Evolutionary conservation across 2,797 vertebrate genomes (phyloP).

Genomic region (Natrix natrix): DNA sequence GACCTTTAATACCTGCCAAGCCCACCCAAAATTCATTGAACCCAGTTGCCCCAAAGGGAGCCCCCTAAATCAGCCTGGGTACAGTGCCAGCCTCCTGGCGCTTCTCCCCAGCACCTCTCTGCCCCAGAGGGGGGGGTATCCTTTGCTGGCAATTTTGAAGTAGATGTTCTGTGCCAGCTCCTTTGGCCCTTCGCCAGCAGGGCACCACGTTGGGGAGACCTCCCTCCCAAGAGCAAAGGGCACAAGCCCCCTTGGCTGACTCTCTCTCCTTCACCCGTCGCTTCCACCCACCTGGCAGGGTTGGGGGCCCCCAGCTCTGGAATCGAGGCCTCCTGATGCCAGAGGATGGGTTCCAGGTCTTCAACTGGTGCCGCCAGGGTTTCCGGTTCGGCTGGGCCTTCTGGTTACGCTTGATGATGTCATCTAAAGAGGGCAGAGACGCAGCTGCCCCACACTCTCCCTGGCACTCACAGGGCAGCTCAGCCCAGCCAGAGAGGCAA

Average conservation of each 20-base stretch:
- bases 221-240: too few species aligned
- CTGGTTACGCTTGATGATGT: conserved; percentile 74
- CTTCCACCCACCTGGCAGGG: conserved; percentile 66
- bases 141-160: not conserved
- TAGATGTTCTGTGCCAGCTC: not conserved
- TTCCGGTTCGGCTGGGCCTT: conserved; percentile 45
- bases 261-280: not conserved
- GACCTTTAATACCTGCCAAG: not conserved
- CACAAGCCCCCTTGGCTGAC: not conserved
- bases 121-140: not conserved
- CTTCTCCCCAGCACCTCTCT: not conserved
- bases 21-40: not conserved
- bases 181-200: not conserved
- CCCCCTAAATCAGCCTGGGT: not conserved
- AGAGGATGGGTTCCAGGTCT: conserved; percentile 41
- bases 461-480: not conserved
- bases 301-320: conserved; percentile 62
- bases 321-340: conserved; percentile 44
- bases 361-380: conserved; percentile 38
- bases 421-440: conserved; percentile 65
- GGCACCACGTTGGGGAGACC: not conserved
- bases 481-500: not conserved
- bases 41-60: not conserved
- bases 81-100: not conserved
- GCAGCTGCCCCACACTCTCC: not conserved